phyloP scores from a whole-genome alignment of 2,113 vertebrate species.

The Noturus placidus region DNA sequence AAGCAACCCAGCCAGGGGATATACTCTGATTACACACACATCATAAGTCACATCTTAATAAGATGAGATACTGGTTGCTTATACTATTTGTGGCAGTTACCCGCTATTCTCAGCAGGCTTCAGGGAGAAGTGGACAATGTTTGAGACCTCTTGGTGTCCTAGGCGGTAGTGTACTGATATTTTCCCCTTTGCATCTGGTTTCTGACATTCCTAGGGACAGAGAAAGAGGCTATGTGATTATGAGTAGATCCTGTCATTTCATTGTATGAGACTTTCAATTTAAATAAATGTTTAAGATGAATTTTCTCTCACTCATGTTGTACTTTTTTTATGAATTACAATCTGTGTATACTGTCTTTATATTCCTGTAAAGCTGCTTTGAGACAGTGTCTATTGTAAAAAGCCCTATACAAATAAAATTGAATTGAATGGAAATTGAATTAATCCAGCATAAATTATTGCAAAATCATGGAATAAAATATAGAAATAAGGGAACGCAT shows the following conservation, averaged over 20 bases:
- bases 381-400: too few species aligned
- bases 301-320: too few species aligned
- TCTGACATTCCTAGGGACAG: constrained; percentile 3
- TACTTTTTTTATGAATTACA: not conserved
- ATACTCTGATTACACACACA: not conserved
- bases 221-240: not conserved
- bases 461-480: not conserved
- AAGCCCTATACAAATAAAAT: too few species aligned
- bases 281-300: not conserved
- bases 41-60: not conserved
- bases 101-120: constrained; percentile 18
- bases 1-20: not conserved
- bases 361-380: too few species aligned
- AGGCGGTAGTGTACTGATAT: constrained; percentile 24
- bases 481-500: not conserved
- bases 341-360: too few species aligned
- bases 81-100: not conserved
- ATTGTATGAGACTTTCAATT: constrained; percentile 16
- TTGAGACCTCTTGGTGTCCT: constrained; percentile 24
- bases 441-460: not conserved
- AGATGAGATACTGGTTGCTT: not conserved
- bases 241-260: not conserved
- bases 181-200: constrained; percentile 8
- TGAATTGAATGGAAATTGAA: too few species aligned
- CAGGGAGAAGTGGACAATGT: constrained; percentile 19